phyloP scores from a whole-genome alignment of 2,797 vertebrate species.

The Mormyrus hasselquistii region DNA sequence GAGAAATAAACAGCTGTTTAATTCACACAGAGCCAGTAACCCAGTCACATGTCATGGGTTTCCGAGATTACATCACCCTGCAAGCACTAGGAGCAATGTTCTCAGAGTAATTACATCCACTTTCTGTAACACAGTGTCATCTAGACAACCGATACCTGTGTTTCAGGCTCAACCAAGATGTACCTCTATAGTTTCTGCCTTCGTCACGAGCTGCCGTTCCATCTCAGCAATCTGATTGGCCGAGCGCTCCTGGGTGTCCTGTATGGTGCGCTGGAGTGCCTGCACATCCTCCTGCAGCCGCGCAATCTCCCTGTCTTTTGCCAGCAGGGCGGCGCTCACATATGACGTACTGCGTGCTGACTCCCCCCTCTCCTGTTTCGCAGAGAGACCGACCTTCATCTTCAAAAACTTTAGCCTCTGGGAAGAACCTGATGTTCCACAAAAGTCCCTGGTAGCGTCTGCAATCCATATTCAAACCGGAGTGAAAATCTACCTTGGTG shows the following conservation, averaged over 20 bases:
- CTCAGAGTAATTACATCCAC: background rate
- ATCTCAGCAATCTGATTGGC: conserved; percentile 67
- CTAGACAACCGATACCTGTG: background rate
- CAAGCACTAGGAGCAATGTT: background rate
- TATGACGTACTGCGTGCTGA: conserved; percentile 58
- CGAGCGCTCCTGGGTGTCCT: conserved; percentile 67
- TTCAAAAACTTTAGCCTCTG: background rate
- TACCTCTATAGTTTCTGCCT: conserved; percentile 68
- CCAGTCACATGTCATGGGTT: background rate
- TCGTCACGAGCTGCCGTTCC: conserved; percentile 61
- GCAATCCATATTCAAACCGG: background rate
- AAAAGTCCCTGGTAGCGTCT: background rate
- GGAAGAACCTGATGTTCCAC: background rate
- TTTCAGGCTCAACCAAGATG: background rate
- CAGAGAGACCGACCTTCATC: background rate
- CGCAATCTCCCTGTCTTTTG: conserved; percentile 70
- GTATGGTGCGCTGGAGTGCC: conserved; percentile 63
- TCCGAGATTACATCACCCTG: background rate
- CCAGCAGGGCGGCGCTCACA: conserved; percentile 58
- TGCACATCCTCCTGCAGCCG: conserved; percentile 65
- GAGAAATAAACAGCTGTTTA: background rate
- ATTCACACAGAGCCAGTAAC: background rate
- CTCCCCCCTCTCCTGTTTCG: conserved; percentile 61
- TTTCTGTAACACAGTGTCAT: background rate
- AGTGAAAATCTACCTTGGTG: background rate